These are phyloP conservation scores for Sturnus vulgaris DNA, from an alignment of 2,113 vertebrate species.

Conservation along the genomic window DNA sequence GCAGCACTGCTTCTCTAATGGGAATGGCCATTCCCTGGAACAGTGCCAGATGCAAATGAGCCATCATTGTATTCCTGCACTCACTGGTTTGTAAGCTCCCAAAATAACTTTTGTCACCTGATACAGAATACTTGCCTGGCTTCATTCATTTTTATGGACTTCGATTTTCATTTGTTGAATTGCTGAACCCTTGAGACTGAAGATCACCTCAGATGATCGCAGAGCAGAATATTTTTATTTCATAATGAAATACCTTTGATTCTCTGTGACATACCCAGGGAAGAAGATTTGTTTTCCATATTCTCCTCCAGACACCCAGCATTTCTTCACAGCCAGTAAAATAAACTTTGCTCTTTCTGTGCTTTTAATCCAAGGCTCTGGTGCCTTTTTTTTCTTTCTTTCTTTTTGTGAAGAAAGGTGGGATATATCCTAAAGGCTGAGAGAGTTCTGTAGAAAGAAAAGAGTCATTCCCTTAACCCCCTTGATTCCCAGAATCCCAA, in stretches of 20 bases:
- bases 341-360: not conserved
- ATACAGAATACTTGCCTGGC: not conserved
- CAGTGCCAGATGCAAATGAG: not conserved
- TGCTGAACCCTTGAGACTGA: not conserved
- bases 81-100: not conserved
- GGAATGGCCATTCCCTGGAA: not conserved
- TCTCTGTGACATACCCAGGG: not conserved
- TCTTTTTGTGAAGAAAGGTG: not conserved
- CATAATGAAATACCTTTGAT: not conserved
- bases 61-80: not conserved
- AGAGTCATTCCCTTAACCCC: not conserved
- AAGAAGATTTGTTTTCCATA: not conserved
- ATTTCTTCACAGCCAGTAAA: not conserved
- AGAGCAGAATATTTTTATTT: constrained; percentile 13
- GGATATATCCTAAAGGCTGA: not conserved
- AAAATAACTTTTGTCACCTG: constrained; percentile 12
- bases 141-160: constrained; percentile 28
- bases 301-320: not conserved
- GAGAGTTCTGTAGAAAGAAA: not conserved
- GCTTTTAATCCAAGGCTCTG: not conserved
- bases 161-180: not conserved
- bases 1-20: not conserved
- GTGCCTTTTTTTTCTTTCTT: not conserved
- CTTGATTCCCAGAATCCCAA: not conserved
- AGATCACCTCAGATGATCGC: not conserved